Conservation (phyloP, 2,888 invertebrate species). For the Melanophora roralis region DNA sequence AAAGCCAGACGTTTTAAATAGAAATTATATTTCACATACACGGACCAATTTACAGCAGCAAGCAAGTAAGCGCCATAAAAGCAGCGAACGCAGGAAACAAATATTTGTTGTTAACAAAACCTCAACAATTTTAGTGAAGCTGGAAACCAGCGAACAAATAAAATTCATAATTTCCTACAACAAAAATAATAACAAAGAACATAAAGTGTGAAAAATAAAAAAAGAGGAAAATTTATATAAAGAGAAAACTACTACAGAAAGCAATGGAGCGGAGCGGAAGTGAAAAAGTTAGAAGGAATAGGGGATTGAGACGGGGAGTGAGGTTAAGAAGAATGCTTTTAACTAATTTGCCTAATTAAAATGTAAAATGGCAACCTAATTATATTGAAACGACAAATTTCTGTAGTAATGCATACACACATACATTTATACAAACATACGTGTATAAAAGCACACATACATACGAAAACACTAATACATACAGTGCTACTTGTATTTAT, state of each 20-base stretch:
- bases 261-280: neutral
- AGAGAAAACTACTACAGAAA: neutral
- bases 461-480: too few species aligned
- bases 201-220: neutral
- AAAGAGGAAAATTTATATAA: neutral
- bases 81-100: conserved; percentile 24
- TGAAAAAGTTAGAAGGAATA: neutral
- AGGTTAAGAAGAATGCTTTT: conserved; percentile 36
- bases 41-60: neutral
- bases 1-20: neutral
- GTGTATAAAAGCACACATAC: neutral
- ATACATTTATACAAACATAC: neutral
- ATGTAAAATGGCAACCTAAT: conserved; percentile 55
- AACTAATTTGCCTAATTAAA: conserved; percentile 62
- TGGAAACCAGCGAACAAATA: conserved; percentile 41
- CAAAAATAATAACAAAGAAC: neutral
- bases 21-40: neutral
- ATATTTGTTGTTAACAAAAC: conserved; percentile 47
- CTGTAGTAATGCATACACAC: neutral
- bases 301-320: neutral
- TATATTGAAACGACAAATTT: conserved; percentile 37
- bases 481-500: too few species aligned
- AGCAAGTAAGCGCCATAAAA: neutral
- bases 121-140: conserved; percentile 26
- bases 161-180: conserved; percentile 52